Evolutionary conservation across 2,888 invertebrate species (phyloP), one percentile per base, ranked within the genome.

Genomic region (Brachyptera putata): DNA sequence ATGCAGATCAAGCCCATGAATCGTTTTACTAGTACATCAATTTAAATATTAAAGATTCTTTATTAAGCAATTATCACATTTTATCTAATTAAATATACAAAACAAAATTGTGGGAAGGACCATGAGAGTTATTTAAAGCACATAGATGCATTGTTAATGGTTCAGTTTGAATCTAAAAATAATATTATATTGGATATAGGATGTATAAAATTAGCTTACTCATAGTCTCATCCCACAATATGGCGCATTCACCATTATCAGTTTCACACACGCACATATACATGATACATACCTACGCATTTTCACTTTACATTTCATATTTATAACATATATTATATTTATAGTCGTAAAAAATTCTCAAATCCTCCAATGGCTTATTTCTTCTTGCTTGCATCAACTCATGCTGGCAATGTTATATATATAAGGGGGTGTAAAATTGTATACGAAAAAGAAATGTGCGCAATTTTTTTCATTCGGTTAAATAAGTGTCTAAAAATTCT

Each of bases 51-150:
- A 57, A 14, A 56, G 4, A 56, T 16, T 46, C 24, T 64, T 64
- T 64, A 62, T 64, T 64, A 64, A 64, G 62, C 64, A 64, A 60
- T 62, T 64, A 64, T 64, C 64, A 64, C 64, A 64, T 36, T 53
- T 34, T 53, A 36, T 53, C 48, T 55, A 58, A 61, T 61, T 58
- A 58, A 61, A 61, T 61, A 61, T 61, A 61, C 61, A 61, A 58
- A 39, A 58, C 25, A 55, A 34, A 18, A 16, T 53, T 53, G 53
- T 56, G 21, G 57, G 36, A 41, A 59, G 53, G 59, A 57, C 59
- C 60, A 56, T 39, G 59, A 62, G 58, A 56, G 57, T 58, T 58
- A 62, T 11, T 25, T 58, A 41, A 56, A 58, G 55, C 56, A 53
- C 58, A 30, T 37, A 50, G 24, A 57, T 56, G 37, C 21, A 22